Evolutionary conservation across 2,888 invertebrate genomes (phyloP), one percentile per base, ranked within the genome.

Genomic region (Ferdinandea cuprea): DNA sequence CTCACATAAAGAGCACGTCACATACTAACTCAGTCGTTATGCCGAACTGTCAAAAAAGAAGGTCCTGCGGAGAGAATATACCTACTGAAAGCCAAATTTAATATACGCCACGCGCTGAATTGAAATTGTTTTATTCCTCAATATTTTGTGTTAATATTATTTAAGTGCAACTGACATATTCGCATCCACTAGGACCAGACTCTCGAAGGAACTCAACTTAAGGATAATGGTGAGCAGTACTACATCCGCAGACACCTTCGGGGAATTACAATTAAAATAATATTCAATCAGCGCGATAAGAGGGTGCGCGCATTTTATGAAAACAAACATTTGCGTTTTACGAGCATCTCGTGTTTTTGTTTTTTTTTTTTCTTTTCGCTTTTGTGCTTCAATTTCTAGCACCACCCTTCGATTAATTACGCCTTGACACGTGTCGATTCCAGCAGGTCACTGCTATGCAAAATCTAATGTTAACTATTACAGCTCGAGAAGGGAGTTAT

Each of bases 151-250:
- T 77, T 72, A 66, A 71, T 72, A 71, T 54, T 35, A 54, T 54
- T 52, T 66, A 44, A 71, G 71, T 77, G 81, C 81, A 81, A 77
- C 71, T 81, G 81, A 81, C 77, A 81, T 65, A 63, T 68, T 66
- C 35, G 54, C 68, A 21, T 30, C 46, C 44, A 30, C 58, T 19
- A 52, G 48, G 25, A 30, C 58, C 28, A 52, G 48, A 48, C 32
- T 42, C 42, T 68, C 66, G 15, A 40, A 35, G 63, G 63, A 63
- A 56, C 65, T 66, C 11, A 59, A 52, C 50, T 37, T 32, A 32
- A 54, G 54, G 35, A 56, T 69, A 56, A 50, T 74, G 71, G 44
- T 40, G 32, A 40, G 11, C 35, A 52, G 48, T 44, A n/a, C n/a
- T n/a, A n/a, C n/a, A 19, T 11, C 44, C 9, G 17, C 8, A 17